Conservation (phyloP, 2,113 vertebrate species). For the Oreochromis spilurus region DNA sequence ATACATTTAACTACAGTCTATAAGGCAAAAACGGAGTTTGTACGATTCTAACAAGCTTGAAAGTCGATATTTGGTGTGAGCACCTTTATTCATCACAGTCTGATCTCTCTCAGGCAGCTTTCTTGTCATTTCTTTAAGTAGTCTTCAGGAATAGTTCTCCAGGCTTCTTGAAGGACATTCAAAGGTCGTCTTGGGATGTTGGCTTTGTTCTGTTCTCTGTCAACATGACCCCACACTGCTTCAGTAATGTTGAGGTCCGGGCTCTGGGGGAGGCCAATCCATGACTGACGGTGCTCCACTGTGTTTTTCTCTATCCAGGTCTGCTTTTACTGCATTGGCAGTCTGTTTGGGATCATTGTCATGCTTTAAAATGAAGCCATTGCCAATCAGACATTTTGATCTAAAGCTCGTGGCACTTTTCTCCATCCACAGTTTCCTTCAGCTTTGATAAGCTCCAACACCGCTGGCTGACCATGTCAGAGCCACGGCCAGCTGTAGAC, state of each 20-base stretch:
- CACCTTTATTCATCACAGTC: neutral
- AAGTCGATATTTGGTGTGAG: neutral
- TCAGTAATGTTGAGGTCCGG: neutral
- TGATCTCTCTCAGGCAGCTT: too few species aligned
- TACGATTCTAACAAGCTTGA: neutral
- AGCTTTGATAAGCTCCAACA: neutral
- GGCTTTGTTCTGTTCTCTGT: neutral
- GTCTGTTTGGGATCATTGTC: neutral
- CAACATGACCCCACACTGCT: neutral
- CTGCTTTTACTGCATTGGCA: neutral
- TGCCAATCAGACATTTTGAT: neutral
- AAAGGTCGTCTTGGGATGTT: neutral
- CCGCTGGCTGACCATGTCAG: rapidly evolving
- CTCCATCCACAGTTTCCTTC: neutral
- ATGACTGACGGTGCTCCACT: neutral
- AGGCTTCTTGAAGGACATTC: neutral
- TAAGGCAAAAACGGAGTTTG: neutral
- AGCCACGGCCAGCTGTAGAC: neutral
- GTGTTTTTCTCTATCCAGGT: neutral
- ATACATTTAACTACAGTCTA: neutral
- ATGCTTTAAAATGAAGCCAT: neutral
- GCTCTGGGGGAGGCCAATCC: neutral
- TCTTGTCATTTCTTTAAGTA: neutral
- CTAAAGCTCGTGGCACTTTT: neutral
- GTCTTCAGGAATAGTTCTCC: neutral